These are phyloP conservation scores for Lithophane ornitopus DNA, from an alignment of 2,888 invertebrate species.

Conservation along the genomic window DNA sequence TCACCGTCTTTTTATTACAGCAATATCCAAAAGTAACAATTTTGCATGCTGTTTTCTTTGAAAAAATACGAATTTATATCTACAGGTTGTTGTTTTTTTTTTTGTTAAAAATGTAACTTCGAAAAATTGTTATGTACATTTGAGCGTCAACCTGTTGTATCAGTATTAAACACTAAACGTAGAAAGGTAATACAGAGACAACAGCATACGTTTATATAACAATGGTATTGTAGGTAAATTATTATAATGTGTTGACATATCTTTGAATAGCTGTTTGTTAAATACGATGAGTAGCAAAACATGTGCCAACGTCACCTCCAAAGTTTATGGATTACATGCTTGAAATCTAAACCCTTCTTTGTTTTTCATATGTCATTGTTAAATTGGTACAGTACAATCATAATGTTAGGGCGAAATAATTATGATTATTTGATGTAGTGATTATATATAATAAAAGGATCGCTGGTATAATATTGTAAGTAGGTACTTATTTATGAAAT, in stretches of 20 bases:
- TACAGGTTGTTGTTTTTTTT: slow-evolving; percentile 21
- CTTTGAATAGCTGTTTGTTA: slow-evolving; percentile 56
- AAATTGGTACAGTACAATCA: slow-evolving; percentile 5
- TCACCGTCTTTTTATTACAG: neutral
- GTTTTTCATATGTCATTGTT: slow-evolving; percentile 13
- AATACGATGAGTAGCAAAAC: slow-evolving; percentile 57
- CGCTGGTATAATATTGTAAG: neutral
- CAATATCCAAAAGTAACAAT: neutral
- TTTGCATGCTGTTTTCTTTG: neutral
- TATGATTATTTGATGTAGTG: slow-evolving; percentile 6
- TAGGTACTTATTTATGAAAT: slow-evolving; percentile 1
- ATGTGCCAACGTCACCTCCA: slow-evolving; percentile 18
- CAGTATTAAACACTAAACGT: slow-evolving; percentile 25
- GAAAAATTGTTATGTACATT: slow-evolving; percentile 1
- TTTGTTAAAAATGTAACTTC: neutral
- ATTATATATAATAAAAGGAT: slow-evolving; percentile 6
- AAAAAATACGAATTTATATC: neutral
- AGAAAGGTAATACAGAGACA: slow-evolving; percentile 31
- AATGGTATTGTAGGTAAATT: slow-evolving; percentile 54
- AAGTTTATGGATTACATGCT: slow-evolving; percentile 40
- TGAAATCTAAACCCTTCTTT: slow-evolving; percentile 19
- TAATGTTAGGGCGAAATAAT: slow-evolving; percentile 18
- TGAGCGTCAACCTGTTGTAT: slow-evolving; percentile 20
- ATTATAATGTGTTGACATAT: slow-evolving; percentile 54
- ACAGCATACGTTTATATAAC: slow-evolving; percentile 51